Evolutionary conservation across 1,140 invertebrate species (phyloP), one percentile per base, ranked within the genome.

Genomic region (Calephelis nemesis): DNA sequence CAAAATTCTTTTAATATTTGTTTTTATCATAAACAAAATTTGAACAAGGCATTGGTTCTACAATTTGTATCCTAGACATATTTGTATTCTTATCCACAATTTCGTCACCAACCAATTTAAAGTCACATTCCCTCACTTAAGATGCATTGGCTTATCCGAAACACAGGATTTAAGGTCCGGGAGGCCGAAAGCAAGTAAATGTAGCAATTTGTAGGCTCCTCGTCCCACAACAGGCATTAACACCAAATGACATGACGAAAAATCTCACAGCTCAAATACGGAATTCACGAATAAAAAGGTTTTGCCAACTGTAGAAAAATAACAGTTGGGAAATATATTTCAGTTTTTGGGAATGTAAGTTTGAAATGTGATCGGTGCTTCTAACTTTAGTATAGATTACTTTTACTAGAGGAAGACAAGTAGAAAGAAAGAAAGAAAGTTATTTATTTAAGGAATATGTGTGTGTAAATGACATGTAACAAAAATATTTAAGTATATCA

Each of bases 221-320:
- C 85, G 81, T 77, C 80, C 79, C 84, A 78, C 82, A 79, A 84
- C 82, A 81, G 74, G 83, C 85, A 87, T 88, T 90, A 90, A 76
- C 87, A 88, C 87, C 87, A 90, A 88, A 90, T 88, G 87, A 90
- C 85, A 84, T 84, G 81, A 83, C 82, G 82, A 87, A 88, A 87
- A 87, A 89, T 87, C 85, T 82, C 80, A 77, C 67, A 73, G 65
- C 72, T 79, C 74, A 82, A 81, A 89, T 83, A 86, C 84, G 79
- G 76, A 82, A 87, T 87, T 74, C 73, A 81, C 76, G 79, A 82
- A 79, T 81, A 80, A 84, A 85, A 78, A 77, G 81, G 75, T 76
- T 82, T 78, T 74, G 69, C 48, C 60, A 47, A 49, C 47, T 68
- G 67, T 62, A 62, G 5, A 12, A 65, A 50, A 65, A 50, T 15